phyloP scores from a whole-genome alignment of 2,888 invertebrate genomes.

The Spisula solida region DNA sequence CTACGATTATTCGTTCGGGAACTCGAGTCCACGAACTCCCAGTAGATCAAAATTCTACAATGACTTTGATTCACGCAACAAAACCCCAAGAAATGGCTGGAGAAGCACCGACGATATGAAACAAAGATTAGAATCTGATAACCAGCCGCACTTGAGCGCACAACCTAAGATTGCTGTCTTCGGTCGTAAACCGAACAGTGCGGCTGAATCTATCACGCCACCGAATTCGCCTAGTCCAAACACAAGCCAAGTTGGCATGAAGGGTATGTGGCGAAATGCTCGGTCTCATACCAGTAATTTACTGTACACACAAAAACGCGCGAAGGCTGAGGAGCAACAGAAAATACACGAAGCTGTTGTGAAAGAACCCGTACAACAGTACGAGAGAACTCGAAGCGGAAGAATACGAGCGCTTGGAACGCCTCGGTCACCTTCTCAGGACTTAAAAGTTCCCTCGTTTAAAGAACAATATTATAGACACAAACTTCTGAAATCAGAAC shows the following conservation, averaged over 20 bases:
- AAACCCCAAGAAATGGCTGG: neutral
- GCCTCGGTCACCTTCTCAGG: constrained; percentile 40
- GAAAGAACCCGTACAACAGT: constrained; percentile 55
- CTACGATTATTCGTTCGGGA: neutral
- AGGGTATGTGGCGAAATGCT: neutral
- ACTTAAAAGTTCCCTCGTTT: constrained; percentile 48
- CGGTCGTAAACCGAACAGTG: constrained; percentile 52
- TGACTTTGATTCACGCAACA: neutral
- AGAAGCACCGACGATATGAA: neutral
- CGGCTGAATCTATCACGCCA: constrained; percentile 31
- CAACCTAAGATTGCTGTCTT: constrained; percentile 59
- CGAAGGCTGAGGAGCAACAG: constrained; percentile 33
- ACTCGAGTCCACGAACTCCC: constrained; percentile 10
- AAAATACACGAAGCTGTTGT: constrained; percentile 41
- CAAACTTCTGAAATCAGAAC: constrained; percentile 64
- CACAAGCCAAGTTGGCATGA: neutral
- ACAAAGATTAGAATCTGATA: neutral
- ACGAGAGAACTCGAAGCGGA: constrained; percentile 56
- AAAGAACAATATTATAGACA: constrained; percentile 63
- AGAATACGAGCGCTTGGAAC: constrained; percentile 51
- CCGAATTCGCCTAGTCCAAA: constrained; percentile 49
- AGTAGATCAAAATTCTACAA: neutral
- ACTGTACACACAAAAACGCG: constrained; percentile 41
- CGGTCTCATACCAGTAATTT: neutral
- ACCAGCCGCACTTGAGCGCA: neutral